Evolutionary conservation across 2,888 invertebrate genomes (phyloP).

Genomic region (Anodontia alba): DNA sequence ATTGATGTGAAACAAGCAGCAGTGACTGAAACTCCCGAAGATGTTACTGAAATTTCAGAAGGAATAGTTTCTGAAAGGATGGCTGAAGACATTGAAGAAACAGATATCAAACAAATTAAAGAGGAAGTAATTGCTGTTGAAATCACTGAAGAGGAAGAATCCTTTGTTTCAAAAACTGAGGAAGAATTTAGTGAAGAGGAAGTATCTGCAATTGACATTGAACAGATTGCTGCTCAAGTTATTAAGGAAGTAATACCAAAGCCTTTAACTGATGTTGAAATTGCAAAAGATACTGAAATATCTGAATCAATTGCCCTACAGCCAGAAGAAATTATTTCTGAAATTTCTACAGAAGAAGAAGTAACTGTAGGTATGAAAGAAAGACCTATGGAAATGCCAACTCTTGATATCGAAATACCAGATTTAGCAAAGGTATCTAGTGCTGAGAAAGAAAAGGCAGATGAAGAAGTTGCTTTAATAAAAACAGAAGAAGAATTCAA

Average conservation of each 20-base stretch:
- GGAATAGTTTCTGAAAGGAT: constrained; percentile 1
- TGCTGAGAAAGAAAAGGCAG: neutral
- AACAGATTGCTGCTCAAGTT: neutral
- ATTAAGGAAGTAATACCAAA: neutral
- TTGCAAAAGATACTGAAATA: neutral
- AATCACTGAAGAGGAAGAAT: neutral
- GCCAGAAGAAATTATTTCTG: neutral
- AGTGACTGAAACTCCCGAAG: constrained; percentile 22
- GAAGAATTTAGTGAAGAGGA: neutral
- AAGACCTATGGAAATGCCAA: neutral
- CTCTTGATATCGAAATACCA: neutral
- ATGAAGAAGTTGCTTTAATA: constrained; percentile 11
- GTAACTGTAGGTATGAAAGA: neutral
- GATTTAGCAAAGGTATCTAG: neutral
- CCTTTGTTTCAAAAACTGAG: neutral
- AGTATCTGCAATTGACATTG: constrained; percentile 13
- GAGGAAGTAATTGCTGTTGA: constrained; percentile 15
- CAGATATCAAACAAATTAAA: constrained; percentile 17
- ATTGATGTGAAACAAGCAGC: constrained; percentile 32
- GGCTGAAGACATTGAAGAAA: neutral
- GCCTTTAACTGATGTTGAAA: constrained; percentile 30
- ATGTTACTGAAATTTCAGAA: neutral
- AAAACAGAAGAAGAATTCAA: neutral
- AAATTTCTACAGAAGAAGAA: constrained; percentile 16
- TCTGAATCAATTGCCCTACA: neutral